Base-by-base conservation (phyloP, 2,113 vertebrate genomes). In the Martes martes region DNA sequence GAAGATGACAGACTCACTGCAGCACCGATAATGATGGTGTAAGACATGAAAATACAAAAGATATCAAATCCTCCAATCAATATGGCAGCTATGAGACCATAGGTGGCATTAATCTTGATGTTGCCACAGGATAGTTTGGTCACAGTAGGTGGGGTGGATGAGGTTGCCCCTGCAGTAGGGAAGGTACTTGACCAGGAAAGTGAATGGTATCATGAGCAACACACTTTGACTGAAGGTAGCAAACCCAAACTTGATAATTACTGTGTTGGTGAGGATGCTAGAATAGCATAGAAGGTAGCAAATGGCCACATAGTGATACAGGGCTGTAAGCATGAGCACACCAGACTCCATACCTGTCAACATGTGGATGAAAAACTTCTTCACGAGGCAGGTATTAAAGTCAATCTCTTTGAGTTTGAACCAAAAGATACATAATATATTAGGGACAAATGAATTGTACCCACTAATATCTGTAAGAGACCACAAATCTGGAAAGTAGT, bases 281-380 rank as follows among this genome's bases (percentile, higher is more conserved):
- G 95, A 73, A 52, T 98, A 97, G 42, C 26, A 26, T 15, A 97
- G 79, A 33, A 97, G 94, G 39, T 78, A 92, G 91, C 96, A 97
- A 57, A 98, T 98, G 55, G 97, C 91, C 90, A 98, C 85, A 1
- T 90, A 97, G 74, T 26, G 82, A 28, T 98, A 97, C 1, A 97
- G 71, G 39, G 98, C 81, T 96, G 97, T 97, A n/a, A 97, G 90
- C 96, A 97, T 96, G 16, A 98, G 0, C 50, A 52, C 4, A 1
- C 93, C 96, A 11, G 96, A 97, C 36, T 98, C 98, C 65, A 97
- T 86, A 14, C 82, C 90, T 2, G 95, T 91, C 67, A 98, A 67
- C 76, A 92, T 74, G 39, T 98, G 97, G 50, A 98, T 89, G 28
- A 96, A 98, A 95, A 98, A 98, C 97, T 98, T 98, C 45, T 98